Base-by-base conservation (phyloP, 1,140 invertebrate species). In the Phymastichus coffea region DNA sequence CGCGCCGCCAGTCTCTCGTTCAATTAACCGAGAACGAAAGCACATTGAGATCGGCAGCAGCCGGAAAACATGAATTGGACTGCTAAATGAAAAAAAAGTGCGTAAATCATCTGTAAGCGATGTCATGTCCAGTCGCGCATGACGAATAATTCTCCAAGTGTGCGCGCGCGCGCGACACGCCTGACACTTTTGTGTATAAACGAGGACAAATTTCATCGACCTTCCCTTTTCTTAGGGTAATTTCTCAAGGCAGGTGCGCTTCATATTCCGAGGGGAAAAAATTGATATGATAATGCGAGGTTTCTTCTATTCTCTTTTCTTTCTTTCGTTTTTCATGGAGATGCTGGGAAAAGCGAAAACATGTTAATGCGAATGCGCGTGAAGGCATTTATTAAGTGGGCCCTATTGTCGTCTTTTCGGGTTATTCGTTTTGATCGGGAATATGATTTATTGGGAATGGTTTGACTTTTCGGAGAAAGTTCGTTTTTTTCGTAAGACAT, bases 191-290 rank as follows among this genome's bases (percentile, higher is more conserved):
- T 35, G 17, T 3, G 6, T 15, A 15, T 20, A 4, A 59, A 65
- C 56, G 56, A 62, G 56, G 52, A 65, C 56, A 62, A 62, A 65
- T 65, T 65, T 62, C 53, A 41, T 47, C 30, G 30, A 33, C 38
- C n/a, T 38, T 23, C 26, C n/a, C 22, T 26, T 52, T 51, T 52
- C 28, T 52, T 44, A 52, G 30, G 48, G 22, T 59, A 53, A 59
- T 59, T 59, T 46, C 8, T 37, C 10, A 15, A 12, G 26, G 20
- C 57, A 51, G 48, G 57, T 37, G 40, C 4, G 26, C 4, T 20
- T 35, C n/a, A 49, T 30, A 35, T 26, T 49, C 47, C 22, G 10
- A 22, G 14, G 35, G 14, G 15, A 14, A 37, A 37, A 51, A 59
- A 59, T 17, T 3, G 9, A 1, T 59, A 54, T 54, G 57, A 48